These are phyloP conservation scores for Notamacropus eugenii DNA, from an alignment of 2,797 vertebrate genomes.

Conservation along the genomic window DNA sequence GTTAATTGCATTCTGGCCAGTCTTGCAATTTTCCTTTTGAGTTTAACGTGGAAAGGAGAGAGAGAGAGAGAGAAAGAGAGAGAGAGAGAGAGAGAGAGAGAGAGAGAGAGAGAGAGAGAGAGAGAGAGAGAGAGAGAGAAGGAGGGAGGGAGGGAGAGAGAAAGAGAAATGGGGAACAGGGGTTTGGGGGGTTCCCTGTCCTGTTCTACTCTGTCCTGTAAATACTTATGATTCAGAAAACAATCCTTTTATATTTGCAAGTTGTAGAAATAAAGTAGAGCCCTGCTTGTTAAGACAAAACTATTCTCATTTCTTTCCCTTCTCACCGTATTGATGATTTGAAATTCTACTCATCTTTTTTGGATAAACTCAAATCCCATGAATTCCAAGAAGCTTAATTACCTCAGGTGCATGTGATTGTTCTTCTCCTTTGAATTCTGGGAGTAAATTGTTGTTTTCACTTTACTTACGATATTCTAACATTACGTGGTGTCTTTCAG, in stretches of 20 bases:
- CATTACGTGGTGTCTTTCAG: background rate
- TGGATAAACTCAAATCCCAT: background rate
- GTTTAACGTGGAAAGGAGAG: background rate
- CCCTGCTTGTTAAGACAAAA: background rate
- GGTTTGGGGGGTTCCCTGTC: background rate
- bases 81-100: too few species aligned
- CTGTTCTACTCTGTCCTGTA: background rate
- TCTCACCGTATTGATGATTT: background rate
- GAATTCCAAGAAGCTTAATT: background rate
- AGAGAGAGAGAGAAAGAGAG: too few species aligned
- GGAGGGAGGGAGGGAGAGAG: too few species aligned
- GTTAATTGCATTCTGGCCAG: background rate
- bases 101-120: too few species aligned
- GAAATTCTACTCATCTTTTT: background rate
- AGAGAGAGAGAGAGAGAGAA: too few species aligned
- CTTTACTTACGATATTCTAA: background rate
- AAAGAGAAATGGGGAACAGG: too few species aligned
- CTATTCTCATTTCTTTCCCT: background rate
- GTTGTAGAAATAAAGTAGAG: background rate
- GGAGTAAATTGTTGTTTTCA: background rate
- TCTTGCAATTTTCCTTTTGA: slow-evolving; percentile 4
- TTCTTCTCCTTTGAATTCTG: background rate
- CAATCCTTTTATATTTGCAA: background rate
- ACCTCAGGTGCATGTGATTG: background rate
- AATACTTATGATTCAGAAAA: background rate